Base-by-base conservation (phyloP, 2,888 invertebrate genomes). In the Drosophila limbata region DNA sequence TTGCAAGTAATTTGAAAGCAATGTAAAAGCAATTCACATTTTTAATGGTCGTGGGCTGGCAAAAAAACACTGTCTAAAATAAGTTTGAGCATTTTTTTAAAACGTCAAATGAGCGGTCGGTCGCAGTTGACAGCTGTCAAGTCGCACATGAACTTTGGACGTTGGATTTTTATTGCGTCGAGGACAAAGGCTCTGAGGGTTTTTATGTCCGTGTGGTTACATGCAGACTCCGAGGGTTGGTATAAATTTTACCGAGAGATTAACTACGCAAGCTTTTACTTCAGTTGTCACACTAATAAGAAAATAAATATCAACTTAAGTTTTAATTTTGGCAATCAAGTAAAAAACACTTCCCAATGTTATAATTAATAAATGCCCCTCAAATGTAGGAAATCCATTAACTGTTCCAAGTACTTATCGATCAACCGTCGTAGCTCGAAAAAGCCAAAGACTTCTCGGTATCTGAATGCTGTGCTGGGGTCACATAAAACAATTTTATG, bases 121-220 rank as follows among this genome's bases (percentile, higher is more conserved):
- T 71, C 59, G 68, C 71, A 75, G 60, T 63, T 78, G 77, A 77
- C 79, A 72, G 79, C 75, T 77, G 79, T 68, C 79, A 72, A 68
- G 65, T 51, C 57, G 57, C 52, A 50, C 62, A 52, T 59, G 57
- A 52, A 55, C 59, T 45, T 69, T 51, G 19, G 9, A 55, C 31
- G 39, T 31, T 33, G 15, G 8, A 52, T 65, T 78, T 78, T 71
- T 65, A 67, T 63, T 37, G 64, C 61, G 45, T 53, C 31, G 40
- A 47, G 57, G 28, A 65, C 44, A 66, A 70, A 44, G 35, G 10
- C 47, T 25, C 44, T 31, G 37, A 44, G 33, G 40, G 50, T 55
- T 28, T 69, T 56, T 62, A 52, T 48, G 40, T 35, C 25, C 25
- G 19, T 37, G 39, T 19, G 35, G n/a, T 39, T 4, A 13, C 39